Percentiles rank a stretch among this genome's conserved stretches.
Conservation (phyloP, 2,113 vertebrate species). For the Prunella fulvescens region DNA sequence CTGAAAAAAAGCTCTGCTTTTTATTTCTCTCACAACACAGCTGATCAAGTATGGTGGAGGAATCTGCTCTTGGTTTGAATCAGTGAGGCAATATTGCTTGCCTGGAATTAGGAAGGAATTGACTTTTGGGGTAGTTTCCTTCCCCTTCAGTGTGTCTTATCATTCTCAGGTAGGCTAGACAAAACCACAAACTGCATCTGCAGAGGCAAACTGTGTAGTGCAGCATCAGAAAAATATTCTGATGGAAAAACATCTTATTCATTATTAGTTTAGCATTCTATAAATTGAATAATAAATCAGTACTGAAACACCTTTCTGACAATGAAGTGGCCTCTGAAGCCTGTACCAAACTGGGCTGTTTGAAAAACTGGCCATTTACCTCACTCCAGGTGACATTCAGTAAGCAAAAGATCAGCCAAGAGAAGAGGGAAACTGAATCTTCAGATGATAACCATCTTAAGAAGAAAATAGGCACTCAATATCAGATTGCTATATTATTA, state of each 20-base stretch:
- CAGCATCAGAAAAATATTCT: background rate
- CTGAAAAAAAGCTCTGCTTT: background rate
- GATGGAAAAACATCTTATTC: background rate
- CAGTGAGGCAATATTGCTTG: background rate
- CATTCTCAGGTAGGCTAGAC: background rate
- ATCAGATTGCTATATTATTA: background rate
- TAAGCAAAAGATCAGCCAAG: background rate
- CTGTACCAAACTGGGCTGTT: background rate
- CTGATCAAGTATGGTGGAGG: background rate
- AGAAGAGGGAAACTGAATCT: background rate
- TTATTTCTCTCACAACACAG: background rate
- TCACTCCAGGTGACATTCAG: background rate
- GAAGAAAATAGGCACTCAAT: background rate
- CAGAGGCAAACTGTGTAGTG: background rate
- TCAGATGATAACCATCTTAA: background rate
- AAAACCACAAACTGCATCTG: background rate
- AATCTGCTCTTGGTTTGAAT: background rate
- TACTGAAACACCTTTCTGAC: background rate
- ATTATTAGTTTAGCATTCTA: background rate
- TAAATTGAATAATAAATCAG: background rate
- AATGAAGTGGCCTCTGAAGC: background rate
- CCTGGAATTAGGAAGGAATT: background rate
- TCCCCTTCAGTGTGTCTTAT: background rate
- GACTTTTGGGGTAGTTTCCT: background rate
- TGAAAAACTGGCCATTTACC: background rate